Base-by-base conservation (phyloP, 2,888 invertebrate species). In the Pyrrhia umbra region DNA sequence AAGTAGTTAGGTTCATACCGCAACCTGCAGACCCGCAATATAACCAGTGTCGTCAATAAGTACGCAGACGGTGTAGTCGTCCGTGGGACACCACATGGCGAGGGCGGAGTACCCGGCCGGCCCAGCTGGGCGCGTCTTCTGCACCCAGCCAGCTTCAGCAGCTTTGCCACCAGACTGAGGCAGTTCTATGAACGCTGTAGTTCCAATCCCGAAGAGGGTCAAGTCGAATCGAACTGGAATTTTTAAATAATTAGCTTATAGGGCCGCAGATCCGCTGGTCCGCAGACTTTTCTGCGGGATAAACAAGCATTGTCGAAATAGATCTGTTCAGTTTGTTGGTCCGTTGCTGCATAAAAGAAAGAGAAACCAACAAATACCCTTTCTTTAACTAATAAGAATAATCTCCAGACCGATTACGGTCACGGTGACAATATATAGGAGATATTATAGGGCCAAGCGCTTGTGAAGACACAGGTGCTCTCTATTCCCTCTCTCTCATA, bases 181-280 rank as follows among this genome's bases (percentile, higher is more conserved):
- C 21, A 72, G 39, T 5, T 60, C 49, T 39, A 75, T 72, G 30
- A 77, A 77, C 2, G 68, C 37, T 0, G 27, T 59, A 6, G 40
- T 60, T 6, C 79, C 76, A 8, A 65, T 65, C 1, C 76, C 79
- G 5, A 55, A 18, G 20, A 72, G 0, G 2, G 40, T 40, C 0
- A 64, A 0, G 16, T 71, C 79, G 16, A 76, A 78, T 6, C 79
- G 75, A 30, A 66, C 75, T 78, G 50, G 2, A 72, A 72, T 0
- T 1, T 23, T 1, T 25, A 59, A 4, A 13, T 30, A 30, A 13
- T 30, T 30, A n/a, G n/a, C n/a, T 30, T 30, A 30, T 30, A 13
- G 2, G n/a, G n/a, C n/a, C n/a, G n/a, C n/a, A n/a, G n/a, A n/a
- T n/a, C n/a, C n/a, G n/a, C n/a, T n/a, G n/a, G n/a, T n/a, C n/a